Base-by-base conservation (phyloP, 2,888 invertebrate species). In the Cephalotes varians region DNA sequence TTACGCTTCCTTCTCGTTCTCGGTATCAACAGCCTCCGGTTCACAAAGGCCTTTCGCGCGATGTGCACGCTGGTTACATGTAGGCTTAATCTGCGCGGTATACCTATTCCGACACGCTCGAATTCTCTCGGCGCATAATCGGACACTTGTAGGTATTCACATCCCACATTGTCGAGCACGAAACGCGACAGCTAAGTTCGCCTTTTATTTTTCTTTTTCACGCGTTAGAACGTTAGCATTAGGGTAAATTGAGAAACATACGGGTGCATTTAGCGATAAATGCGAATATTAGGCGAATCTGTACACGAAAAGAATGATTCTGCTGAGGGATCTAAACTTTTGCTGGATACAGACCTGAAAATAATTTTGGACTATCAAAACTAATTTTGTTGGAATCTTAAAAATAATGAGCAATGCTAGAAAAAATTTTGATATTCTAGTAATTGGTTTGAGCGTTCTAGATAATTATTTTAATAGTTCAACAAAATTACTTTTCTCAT, bases 21-120 rank as follows among this genome's bases (percentile, higher is more conserved):
- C 54, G 18, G 34, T 71, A 77, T 77, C 71, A 58, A 79, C 71
- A 44, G 34, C 21, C 77, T 44, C 28, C 77, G 76, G 28, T 47
- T 56, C 34, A 28, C 56, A 44, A 44, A 79, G 56, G n/a, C 44
- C 47, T 58, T 25, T 79, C 77, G 54, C n/a, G 62, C 28, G 69
- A 54, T 71, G 31, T 58, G 31, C 44, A 67, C 54, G 56, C 34
- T 9, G 18, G 5, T 56, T 51, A 58, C 18, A 76, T 65, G 56
- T 77, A 69, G 44, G 56, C 58, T 77, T 47, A 69, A 77, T 47
- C 69, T 34, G 15, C 12, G 18, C 18, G 56, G 21, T 56, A 18
- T 15, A 77, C 21, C 69, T 77, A 77, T 21, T 25, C 44, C 54
- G 44, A 44, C 44, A 58, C 56, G 77, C 56, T 69, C 44, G 71